Evolutionary conservation across 2,888 invertebrate genomes (phyloP).

Genomic region (Acheta domesticus): DNA sequence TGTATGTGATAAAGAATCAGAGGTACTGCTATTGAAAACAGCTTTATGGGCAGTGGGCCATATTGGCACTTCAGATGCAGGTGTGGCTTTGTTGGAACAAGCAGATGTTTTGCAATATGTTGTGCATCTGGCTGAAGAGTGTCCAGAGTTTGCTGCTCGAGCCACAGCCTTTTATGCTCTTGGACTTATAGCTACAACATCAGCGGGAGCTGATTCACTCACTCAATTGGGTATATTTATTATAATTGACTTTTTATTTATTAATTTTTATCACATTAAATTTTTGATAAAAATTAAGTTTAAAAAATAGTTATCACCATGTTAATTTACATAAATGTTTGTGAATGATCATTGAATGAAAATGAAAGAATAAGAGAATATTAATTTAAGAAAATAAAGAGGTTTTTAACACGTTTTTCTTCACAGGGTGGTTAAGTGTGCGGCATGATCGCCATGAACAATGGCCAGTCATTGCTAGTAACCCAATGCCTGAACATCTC

Average conservation of each 20-base stretch:
- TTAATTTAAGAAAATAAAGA: too few relatives aligned
- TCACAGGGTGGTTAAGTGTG: conserved; percentile 69
- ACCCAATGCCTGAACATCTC: conserved; percentile 47
- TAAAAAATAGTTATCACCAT: not conserved
- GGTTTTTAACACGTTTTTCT: too few relatives aligned
- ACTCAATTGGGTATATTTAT: conserved; percentile 34
- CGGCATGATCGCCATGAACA: conserved; percentile 71
- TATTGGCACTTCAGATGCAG: conserved; percentile 71
- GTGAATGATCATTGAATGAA: too few relatives aligned
- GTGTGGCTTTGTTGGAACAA: conserved; percentile 68
- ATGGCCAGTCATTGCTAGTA: conserved; percentile 71
- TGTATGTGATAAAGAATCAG: conserved; percentile 62
- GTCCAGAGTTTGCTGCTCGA: conserved; percentile 80
- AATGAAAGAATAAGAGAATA: too few relatives aligned
- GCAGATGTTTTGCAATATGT: conserved; percentile 50
- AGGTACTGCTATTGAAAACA: conserved; percentile 76
- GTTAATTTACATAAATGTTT: not conserved
- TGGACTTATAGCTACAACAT: conserved; percentile 81
- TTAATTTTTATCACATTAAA: not conserved
- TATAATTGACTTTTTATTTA: not conserved
- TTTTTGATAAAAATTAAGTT: not conserved
- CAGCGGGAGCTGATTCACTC: conserved; percentile 64
- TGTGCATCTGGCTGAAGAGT: conserved; percentile 70
- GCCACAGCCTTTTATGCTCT: conserved; percentile 86
- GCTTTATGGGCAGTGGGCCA: conserved; percentile 87